Conservation (phyloP, 1,140 invertebrate genomes). For the Paraescarpia echinospica region DNA sequence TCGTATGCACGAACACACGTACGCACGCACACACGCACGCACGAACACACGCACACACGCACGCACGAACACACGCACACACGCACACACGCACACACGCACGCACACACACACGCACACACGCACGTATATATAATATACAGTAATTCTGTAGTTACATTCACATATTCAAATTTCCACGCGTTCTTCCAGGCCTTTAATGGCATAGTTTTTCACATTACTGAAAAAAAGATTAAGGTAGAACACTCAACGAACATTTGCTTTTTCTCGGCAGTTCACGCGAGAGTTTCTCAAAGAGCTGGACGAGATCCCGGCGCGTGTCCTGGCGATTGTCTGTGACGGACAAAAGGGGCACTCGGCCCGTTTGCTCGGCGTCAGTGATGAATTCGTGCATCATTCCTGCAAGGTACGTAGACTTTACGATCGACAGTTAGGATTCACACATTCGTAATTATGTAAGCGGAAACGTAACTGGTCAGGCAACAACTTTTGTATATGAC, state of each 20-base stretch:
- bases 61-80: slow-evolving; percentile 21
- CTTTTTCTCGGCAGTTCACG: slow-evolving; percentile 42
- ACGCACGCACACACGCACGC: slow-evolving; percentile 7
- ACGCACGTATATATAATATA: too few species aligned
- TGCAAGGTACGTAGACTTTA: slow-evolving; percentile 32
- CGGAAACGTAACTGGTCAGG: too few species aligned
- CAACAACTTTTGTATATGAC: too few species aligned
- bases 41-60: slow-evolving; percentile 22
- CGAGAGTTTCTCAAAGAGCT: slow-evolving; percentile 40
- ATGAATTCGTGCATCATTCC: slow-evolving; percentile 46
- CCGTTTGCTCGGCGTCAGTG: slow-evolving; percentile 46
- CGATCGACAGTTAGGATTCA: neutral
- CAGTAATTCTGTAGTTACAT: too few species aligned
- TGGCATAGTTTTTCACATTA: neutral
- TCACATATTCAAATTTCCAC: neutral
- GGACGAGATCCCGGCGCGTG: slow-evolving; percentile 41
- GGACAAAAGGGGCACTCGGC: slow-evolving; percentile 45
- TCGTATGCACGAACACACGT: neutral
- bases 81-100: neutral
- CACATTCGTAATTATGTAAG: too few species aligned
- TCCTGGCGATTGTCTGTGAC: slow-evolving; percentile 49
- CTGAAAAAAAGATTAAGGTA: too few species aligned
- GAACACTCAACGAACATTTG: neutral
- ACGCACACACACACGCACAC: too few species aligned
- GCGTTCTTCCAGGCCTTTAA: neutral